Evolutionary conservation across 2,113 vertebrate species (phyloP).

Genomic region (Malurus alboscapulatus): DNA sequence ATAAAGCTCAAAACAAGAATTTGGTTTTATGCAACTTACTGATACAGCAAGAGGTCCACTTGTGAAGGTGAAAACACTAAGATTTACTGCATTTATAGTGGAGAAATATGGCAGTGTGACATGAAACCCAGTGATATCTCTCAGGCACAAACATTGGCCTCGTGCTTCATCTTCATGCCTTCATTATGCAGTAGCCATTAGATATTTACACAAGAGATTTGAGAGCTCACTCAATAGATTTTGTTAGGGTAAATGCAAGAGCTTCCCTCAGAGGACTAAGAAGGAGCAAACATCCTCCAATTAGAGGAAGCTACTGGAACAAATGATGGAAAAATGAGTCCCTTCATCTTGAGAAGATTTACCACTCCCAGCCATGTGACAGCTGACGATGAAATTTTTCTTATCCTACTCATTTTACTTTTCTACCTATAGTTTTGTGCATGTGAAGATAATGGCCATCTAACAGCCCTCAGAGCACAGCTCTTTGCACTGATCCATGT

Average conservation of each 20-base stretch:
- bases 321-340: background rate
- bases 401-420: background rate
- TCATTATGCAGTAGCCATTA: background rate
- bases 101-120: background rate
- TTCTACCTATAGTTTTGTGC: background rate
- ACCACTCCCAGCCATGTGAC: background rate
- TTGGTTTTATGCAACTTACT: background rate
- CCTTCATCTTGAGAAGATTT: background rate
- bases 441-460: background rate
- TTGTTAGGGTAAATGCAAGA: background rate
- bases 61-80: background rate
- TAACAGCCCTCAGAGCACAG: background rate
- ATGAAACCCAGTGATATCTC: background rate
- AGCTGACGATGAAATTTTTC: background rate
- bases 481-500: background rate
- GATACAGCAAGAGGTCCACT: background rate
- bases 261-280: background rate
- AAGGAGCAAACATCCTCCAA: background rate
- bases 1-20: background rate
- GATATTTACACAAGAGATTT: background rate
- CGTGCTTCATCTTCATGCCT: background rate
- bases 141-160: background rate
- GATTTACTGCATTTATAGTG: background rate
- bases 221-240: background rate
- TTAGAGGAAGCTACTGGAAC: background rate